Evolutionary conservation across 2,888 invertebrate species (phyloP), one percentile per base, ranked within the genome.

Genomic region (Venusia cambrica): DNA sequence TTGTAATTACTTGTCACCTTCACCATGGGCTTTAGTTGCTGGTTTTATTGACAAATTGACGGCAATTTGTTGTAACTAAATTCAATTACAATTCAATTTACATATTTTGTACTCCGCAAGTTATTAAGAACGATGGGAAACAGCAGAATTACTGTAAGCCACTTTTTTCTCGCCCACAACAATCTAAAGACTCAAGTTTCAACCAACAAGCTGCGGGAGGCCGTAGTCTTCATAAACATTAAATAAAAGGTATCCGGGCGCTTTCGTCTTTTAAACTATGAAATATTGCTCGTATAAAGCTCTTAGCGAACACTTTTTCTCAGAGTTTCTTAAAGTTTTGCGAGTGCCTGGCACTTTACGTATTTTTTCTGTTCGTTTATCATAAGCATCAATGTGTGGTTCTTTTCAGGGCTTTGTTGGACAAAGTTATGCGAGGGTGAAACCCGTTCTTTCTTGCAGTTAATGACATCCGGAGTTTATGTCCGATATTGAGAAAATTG

Each of bases 181-280:
- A 51, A 51, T 54, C 38, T 55, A 44, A 38, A 32, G 48, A 44
- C 28, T 48, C 33, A 38, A 47, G 45, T 52, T 50, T 53, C 42
- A 39, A 48, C 44, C 46, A 47, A 44, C 47, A 45, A 45, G 47
- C 54, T 43, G 32, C 38, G 43, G 43, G 45, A 51, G 48, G 51
- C 46, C 56, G 54, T 48, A 51, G 52, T 55, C 60, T 57, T 54
- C 54, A 62, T 62, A 63, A 63, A 61, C 59, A 59, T 47, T 51
- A 54, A 60, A 66, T 60, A 66, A 62, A 59, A 54, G 53, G 59
- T 54, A 57, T 54, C 51, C 58, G 46, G 51, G 51, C 46, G 60
- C 46, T 61, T 64, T 57, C 56, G 48, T 67, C 63, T 63, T 63
- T 63, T 67, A 62, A 66, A 66, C 68, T 66, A 67, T 65, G 68